Evolutionary conservation across 2,113 vertebrate genomes (phyloP).

Genomic region (Ifrita kowaldi): DNA sequence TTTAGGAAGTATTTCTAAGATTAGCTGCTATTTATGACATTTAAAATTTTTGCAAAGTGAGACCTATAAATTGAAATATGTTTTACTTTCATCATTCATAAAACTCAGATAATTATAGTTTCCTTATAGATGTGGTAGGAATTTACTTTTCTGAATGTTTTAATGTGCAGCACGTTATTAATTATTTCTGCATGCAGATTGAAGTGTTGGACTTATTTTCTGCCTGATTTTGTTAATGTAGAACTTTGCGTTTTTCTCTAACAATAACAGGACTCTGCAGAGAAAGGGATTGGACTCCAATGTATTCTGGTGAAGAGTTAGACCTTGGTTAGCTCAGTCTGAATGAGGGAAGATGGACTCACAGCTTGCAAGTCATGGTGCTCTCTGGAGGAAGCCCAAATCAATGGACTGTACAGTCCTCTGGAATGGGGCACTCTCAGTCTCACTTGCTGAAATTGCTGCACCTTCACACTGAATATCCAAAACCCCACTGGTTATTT

Average conservation of each 20-base stretch:
- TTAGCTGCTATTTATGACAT: neutral
- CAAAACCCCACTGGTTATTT: neutral
- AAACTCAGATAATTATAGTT: neutral
- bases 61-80: neutral
- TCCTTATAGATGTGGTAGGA: neutral
- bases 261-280: neutral
- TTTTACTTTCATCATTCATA: neutral
- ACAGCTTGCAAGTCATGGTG: neutral
- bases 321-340: neutral
- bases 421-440: neutral
- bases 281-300: neutral
- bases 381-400: neutral
- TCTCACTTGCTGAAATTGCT: neutral
- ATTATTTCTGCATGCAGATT: neutral
- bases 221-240: neutral
- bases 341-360: neutral
- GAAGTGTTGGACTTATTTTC: neutral
- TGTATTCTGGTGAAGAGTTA: neutral
- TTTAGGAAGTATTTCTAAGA: neutral
- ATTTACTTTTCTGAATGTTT: neutral
- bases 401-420: rapidly evolving
- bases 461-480: neutral
- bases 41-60: neutral
- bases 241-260: neutral
- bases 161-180: neutral